Evolutionary conservation across 2,888 invertebrate genomes (phyloP), one percentile per base, ranked within the genome.

Genomic region (Syritta pipiens): DNA sequence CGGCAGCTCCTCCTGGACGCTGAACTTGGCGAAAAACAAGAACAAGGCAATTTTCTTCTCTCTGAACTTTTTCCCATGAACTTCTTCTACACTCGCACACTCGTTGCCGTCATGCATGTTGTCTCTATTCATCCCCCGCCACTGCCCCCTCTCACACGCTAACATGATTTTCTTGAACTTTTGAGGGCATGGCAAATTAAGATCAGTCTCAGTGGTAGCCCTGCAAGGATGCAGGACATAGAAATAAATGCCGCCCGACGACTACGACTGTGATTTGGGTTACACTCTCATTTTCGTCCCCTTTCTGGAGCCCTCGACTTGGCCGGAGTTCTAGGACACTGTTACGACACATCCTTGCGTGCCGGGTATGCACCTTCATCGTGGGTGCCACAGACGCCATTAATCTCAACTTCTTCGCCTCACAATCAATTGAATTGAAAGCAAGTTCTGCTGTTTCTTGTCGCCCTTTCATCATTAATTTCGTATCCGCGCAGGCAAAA

Each of bases 111-210:
- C 14, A 20, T 32, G 44, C 20, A 53, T 26, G 24, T 51, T 5
- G 30, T 22, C 28, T 37, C 32, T 40, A 37, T 10, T 17, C 37
- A 37, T 17, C 37, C 26, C 6, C 1, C 26, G 42, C 17, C 40
- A 59, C 14, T 40, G 37, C 12, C 44, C 24, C 24, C 22, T 5
- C 37, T 59, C 22, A 6, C 17, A 12, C 26, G 35, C 26, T 51
- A 59, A 65, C 48, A 48, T 19, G 37, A 48, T 68, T 68, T 75
- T 62, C 57, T 69, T 69, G 49, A 69, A 69, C 76, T 69, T 63
- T 63, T 35, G 62, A 63, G 62, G 51, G 57, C 68, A 76, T 10
- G 35, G 12, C 62, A 69, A 76, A 76, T 69, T 69, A 63, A 69
- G 62, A 69, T 63, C 63, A 35, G 55, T 69, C 44, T 55, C 37